Evolutionary conservation across 2,888 invertebrate genomes (phyloP).

Genomic region (Xylota sylvarum): DNA sequence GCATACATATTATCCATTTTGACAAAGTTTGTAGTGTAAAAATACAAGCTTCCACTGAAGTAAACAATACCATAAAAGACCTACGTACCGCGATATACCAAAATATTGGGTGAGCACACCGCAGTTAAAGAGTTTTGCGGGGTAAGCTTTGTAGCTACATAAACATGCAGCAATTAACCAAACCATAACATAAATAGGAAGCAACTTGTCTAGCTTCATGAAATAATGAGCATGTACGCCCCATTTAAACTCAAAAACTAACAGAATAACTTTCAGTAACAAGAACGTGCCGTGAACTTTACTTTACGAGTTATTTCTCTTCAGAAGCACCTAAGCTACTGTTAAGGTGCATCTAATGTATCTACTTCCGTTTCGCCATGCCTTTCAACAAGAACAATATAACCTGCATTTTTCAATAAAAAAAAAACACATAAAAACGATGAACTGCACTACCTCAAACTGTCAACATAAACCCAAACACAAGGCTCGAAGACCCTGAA

Average conservation of each 20-base stretch:
- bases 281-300: not conserved
- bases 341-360: not conserved
- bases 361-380: constrained; percentile 14
- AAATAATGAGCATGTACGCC: not conserved
- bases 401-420: constrained; percentile 2
- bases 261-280: not conserved
- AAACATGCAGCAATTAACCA: too few relatives aligned
- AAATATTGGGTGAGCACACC: too few relatives aligned
- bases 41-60: too few relatives aligned
- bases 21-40: too few relatives aligned
- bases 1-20: too few relatives aligned
- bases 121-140: too few relatives aligned
- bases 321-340: not conserved
- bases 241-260: not conserved
- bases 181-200: too few relatives aligned
- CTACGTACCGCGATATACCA: too few relatives aligned
- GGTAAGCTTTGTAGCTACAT: too few relatives aligned
- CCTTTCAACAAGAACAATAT: constrained; percentile 18
- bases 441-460: constrained; percentile 31
- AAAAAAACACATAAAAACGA: constrained; percentile 5
- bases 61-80: too few relatives aligned
- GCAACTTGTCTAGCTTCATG: too few relatives aligned
- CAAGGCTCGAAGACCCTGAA: constrained; percentile 10
- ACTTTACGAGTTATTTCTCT: not conserved
- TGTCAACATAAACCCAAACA: constrained; percentile 41